phyloP scores from a whole-genome alignment of 2,113 vertebrate species.

The Zeus faber region DNA sequence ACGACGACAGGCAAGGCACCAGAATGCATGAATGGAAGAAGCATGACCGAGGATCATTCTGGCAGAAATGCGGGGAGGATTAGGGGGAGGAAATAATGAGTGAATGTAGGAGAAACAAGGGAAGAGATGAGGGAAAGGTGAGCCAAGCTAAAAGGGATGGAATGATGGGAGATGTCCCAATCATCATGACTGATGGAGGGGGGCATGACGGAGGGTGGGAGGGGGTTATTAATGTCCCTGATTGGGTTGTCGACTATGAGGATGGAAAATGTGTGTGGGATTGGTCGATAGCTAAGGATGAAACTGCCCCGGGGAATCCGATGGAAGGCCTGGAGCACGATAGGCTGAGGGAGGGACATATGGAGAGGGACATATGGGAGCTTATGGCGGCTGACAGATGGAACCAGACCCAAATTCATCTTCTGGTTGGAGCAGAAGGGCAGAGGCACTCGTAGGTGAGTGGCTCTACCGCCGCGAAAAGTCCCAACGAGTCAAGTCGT shows the following conservation, averaged over 20 bases:
- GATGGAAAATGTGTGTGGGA: too few species aligned
- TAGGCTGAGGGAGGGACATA: slow-evolving; percentile 2
- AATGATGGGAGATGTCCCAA: background rate
- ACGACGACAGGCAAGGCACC: too few species aligned
- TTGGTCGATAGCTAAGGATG: too few species aligned
- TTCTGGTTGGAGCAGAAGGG: too few species aligned
- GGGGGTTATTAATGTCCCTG: slow-evolving; percentile 13
- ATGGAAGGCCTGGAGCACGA: slow-evolving; percentile 10
- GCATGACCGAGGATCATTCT: too few species aligned
- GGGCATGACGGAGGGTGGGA: background rate
- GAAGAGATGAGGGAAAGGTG: slow-evolving; percentile 12
- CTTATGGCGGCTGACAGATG: background rate
- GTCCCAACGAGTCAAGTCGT: too few species aligned
- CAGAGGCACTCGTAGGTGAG: too few species aligned
- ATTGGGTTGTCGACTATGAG: slow-evolving; percentile 12
- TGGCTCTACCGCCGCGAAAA: too few species aligned
- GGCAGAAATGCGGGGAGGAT: too few species aligned
- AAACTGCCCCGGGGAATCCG: slow-evolving; percentile 23
- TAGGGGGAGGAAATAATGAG: background rate
- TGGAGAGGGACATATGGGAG: background rate
- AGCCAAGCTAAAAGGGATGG: slow-evolving; percentile 1
- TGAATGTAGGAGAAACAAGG: background rate
- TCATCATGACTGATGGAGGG: background rate
- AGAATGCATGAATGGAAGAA: too few species aligned
- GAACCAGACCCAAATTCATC: too few species aligned